Conservation (phyloP, 1,140 invertebrate genomes). For the Lucilia sericata region DNA sequence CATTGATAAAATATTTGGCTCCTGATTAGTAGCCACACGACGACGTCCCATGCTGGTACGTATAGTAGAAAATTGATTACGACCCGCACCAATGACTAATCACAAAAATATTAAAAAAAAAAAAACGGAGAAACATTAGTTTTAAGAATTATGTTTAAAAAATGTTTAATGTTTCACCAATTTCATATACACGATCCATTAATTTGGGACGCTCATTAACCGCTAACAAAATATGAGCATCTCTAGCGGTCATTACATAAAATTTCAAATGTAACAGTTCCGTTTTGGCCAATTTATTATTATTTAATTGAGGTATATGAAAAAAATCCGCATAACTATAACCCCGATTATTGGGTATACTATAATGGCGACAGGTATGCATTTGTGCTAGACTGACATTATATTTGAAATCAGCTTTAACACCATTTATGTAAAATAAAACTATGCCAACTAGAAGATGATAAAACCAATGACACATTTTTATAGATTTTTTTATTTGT, state of each 20-base stretch:
- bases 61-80: constrained; percentile 63
- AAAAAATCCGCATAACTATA: constrained; percentile 61
- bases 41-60: constrained; percentile 56
- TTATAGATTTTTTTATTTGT: neutral
- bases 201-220: constrained; percentile 52
- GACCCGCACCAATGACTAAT: constrained; percentile 63
- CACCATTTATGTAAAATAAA: neutral
- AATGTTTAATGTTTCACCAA: constrained; percentile 51
- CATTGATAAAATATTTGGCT: constrained; percentile 55
- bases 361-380: constrained; percentile 55
- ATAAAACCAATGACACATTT: constrained; percentile 24
- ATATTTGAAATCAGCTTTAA: constrained; percentile 49
- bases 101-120: constrained; percentile 6
- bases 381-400: constrained; percentile 60
- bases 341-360: constrained; percentile 48
- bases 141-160: neutral
- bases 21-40: constrained; percentile 60
- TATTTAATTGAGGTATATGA: constrained; percentile 54
- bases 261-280: constrained; percentile 63
- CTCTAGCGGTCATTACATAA: constrained; percentile 62
- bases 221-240: constrained; percentile 64
- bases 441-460: neutral
- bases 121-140: neutral
- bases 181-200: constrained; percentile 60
- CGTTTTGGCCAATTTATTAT: constrained; percentile 54